Base-by-base conservation (phyloP, 2,113 vertebrate species). In the Dromas ardeola region DNA sequence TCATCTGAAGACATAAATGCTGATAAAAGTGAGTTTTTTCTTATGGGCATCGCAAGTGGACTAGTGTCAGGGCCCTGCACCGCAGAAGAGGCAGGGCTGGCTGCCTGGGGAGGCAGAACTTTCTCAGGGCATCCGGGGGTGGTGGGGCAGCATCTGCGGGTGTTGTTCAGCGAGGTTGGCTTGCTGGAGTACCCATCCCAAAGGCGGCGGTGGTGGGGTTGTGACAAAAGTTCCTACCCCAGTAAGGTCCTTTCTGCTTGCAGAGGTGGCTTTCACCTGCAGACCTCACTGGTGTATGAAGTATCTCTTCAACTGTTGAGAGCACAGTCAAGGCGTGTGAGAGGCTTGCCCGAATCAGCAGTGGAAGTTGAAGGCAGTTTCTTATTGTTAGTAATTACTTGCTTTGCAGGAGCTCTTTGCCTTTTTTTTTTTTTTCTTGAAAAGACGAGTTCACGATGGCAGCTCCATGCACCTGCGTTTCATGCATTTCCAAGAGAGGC, bases 71-170 rank as follows among this genome's bases (percentile, higher is more conserved):
- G 50, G 71, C 61, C 76, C 22, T 47, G 66, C 49, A 15, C 29
- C 1, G 8, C 47, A 20, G 38, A 16, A 36, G 32, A 26, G 43
- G 63, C 55, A 43, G 52, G 73, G 43, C 23, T n/a, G 62, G n/a
- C 34, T 66, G 42, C 21, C 25, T 34, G 43, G 52, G 40, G 61
- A 25, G 55, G 20, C 16, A 52, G 38, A 36, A 32, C 25, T 42
- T 36, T 15, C 27, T 49, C 7, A 3, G 29, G 27, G 23, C 43
- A 25, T 30, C 23, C 1, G 4, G 6, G 25, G 25, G 53, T 0
- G 6, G 36, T 14, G 42, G 43, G 18, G 72, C n/a, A 49, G 61
- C 30, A 32, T 7, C 29, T 49, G 71, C 2, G 2, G n/a, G 29
- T 12, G 29, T 9, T 20, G 16, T 34, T n/a, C 26, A 13, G 50